Base-by-base conservation (phyloP, 1,140 invertebrate genomes). In the Zaprionus africanus region DNA sequence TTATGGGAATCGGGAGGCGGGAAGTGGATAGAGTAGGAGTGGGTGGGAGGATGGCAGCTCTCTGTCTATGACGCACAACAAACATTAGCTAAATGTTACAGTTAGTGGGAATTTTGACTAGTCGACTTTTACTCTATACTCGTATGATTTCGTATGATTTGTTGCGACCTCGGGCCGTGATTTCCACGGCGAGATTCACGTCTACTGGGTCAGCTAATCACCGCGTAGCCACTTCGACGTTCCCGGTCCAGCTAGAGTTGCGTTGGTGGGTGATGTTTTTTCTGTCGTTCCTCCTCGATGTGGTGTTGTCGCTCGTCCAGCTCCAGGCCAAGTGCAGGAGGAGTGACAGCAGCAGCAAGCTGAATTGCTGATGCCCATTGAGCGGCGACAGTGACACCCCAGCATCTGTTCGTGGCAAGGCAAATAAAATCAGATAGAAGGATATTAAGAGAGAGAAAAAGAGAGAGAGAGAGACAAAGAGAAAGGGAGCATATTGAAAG, bases 71-170 rank as follows among this genome's bases (percentile, higher is more conserved):
- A 61, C 34, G 41, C 74, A 72, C 62, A 76, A 76, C 74, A 61
- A 66, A 66, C 74, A 76, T 66, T 72, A 26, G 62, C 69, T 76
- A 76, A 65, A 76, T 38, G 24, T 60, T 76, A 59, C 57, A 71
- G 43, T 71, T 60, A 60, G 36, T 66, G 74, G 56, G 57, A 72
- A 76, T 49, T 72, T 51, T 36, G 38, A 67, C 84, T 88, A 88
- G 57, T 80, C 51, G 70, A 78, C 82, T 70, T 56, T 65, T 57
- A 56, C 53, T 65, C 41, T 57, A 28, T 57, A 31, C 28, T 34
- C 24, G 28, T 58, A 58, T 51, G 46, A 34, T 51, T 19, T 51
- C 17, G 19, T 26, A 65, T 58, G 54, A 58, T 49, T 66, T 58
- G 24, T 43, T 65, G 62, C 26, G 26, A 15, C n/a, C 41, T n/a